Conservation (phyloP, 2,797 vertebrate genomes). For the Melanotaenia parkinsoni region DNA sequence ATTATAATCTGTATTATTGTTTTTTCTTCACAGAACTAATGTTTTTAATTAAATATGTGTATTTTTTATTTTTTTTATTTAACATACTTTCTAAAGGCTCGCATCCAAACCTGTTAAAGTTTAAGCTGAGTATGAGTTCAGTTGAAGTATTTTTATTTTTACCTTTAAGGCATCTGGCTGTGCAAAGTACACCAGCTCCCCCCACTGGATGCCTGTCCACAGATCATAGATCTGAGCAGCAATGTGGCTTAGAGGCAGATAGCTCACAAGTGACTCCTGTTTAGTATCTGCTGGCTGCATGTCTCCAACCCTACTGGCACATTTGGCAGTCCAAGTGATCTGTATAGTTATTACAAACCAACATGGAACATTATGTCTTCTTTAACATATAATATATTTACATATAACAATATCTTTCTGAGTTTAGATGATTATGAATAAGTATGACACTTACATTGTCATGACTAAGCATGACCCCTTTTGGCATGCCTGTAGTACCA, state of each 20-base stretch:
- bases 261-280: conserved; percentile 89
- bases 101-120: background rate
- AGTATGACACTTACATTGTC: conserved; percentile 84
- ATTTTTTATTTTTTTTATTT: background rate
- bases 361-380: background rate
- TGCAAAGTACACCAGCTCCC: conserved; percentile 89
- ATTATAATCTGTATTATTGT: background rate
- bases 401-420: background rate
- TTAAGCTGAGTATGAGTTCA: background rate
- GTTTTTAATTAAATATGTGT: background rate
- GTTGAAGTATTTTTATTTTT: conserved; percentile 1
- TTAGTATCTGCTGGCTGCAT: conserved; percentile 86
- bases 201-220: conserved; percentile 90
- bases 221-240: conserved; percentile 91
- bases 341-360: conserved; percentile 53
- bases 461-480: conserved; percentile 93
- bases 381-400: background rate
- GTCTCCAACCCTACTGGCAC: conserved; percentile 83
- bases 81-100: background rate
- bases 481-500: conserved; percentile 88
- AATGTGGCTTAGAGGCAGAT: conserved; percentile 91
- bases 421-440: background rate
- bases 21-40: background rate
- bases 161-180: conserved; percentile 92
- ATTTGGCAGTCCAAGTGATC: conserved; percentile 90